phyloP scores from a whole-genome alignment of 2,797 vertebrate genomes.

The Pogoniulus pusillus region DNA sequence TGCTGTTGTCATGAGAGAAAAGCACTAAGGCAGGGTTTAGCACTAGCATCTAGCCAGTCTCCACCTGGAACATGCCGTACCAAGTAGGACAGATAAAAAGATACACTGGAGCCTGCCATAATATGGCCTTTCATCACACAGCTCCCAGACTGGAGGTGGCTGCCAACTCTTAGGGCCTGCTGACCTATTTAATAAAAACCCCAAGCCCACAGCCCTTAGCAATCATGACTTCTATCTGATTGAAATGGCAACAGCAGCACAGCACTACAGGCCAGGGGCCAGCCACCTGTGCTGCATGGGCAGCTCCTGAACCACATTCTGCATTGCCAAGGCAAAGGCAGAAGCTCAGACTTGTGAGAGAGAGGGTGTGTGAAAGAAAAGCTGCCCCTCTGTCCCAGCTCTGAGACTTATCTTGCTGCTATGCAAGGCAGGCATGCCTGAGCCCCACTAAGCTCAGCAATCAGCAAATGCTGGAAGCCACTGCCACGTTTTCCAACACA shows the following conservation, averaged over 20 bases:
- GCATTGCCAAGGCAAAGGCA: constrained; percentile 16
- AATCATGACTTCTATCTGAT: neutral
- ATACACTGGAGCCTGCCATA: constrained; percentile 49
- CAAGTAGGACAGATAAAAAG: constrained; percentile 53
- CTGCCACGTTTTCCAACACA: neutral
- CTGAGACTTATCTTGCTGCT: neutral
- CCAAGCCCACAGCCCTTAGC: neutral
- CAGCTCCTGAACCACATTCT: neutral
- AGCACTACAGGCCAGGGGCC: neutral
- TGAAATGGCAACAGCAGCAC: neutral
- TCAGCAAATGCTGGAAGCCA: neutral
- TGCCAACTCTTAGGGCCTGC: constrained; percentile 32
- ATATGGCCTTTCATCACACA: constrained; percentile 47
- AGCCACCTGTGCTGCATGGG: neutral
- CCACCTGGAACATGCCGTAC: constrained; percentile 49
- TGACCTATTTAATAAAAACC: constrained; percentile 31
- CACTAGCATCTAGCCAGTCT: constrained; percentile 18
- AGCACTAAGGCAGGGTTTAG: neutral
- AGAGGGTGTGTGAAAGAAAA: constrained; percentile 11
- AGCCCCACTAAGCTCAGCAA: neutral
- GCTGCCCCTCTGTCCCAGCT: neutral
- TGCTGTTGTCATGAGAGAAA: neutral
- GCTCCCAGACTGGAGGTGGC: neutral
- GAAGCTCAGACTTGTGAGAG: constrained; percentile 14
- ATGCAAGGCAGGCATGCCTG: neutral